Conservation (phyloP, 2,888 invertebrate species). For the Gymnoscelis rufifasciata region DNA sequence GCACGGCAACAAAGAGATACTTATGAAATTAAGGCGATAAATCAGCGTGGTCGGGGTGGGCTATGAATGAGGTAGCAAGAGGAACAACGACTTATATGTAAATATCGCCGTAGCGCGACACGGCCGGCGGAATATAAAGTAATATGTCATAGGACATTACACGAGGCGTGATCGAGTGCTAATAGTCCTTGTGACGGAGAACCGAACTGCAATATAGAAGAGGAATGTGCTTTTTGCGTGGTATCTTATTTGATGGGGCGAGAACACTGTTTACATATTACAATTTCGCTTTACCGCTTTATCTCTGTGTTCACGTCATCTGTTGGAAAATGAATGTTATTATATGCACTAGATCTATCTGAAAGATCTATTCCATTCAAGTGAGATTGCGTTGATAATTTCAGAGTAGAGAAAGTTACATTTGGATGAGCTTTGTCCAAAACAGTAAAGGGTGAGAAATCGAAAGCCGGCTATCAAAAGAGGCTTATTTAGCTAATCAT, state of each 20-base stretch:
- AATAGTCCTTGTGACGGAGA: slow-evolving; percentile 36
- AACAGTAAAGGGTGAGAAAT: too few relatives aligned
- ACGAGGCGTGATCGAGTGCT: slow-evolving; percentile 48
- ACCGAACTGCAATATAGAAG: slow-evolving; percentile 12
- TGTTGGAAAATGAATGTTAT: too few relatives aligned
- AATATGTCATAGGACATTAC: slow-evolving; percentile 58
- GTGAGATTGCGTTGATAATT: too few relatives aligned
- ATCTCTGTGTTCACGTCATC: not conserved
- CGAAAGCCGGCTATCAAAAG: too few relatives aligned
- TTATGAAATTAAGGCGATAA: slow-evolving; percentile 78
- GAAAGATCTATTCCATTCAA: too few relatives aligned
- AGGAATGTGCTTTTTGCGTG: slow-evolving; percentile 12
- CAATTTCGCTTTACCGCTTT: too few relatives aligned
- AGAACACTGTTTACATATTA: not conserved
- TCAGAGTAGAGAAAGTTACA: too few relatives aligned
- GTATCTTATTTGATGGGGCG: not conserved
- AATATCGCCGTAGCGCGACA: slow-evolving; percentile 64
- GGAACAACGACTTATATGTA: slow-evolving; percentile 74
- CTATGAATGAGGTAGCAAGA: slow-evolving; percentile 56
- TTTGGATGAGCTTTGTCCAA: too few relatives aligned
- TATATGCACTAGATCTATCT: too few relatives aligned
- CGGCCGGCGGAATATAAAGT: slow-evolving; percentile 63
- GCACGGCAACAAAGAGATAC: slow-evolving; percentile 73
- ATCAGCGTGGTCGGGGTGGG: slow-evolving; percentile 59
- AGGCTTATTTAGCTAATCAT: too few relatives aligned